Base-by-base conservation (phyloP, 2,113 vertebrate genomes). In the Nothoprocta pentlandii region DNA sequence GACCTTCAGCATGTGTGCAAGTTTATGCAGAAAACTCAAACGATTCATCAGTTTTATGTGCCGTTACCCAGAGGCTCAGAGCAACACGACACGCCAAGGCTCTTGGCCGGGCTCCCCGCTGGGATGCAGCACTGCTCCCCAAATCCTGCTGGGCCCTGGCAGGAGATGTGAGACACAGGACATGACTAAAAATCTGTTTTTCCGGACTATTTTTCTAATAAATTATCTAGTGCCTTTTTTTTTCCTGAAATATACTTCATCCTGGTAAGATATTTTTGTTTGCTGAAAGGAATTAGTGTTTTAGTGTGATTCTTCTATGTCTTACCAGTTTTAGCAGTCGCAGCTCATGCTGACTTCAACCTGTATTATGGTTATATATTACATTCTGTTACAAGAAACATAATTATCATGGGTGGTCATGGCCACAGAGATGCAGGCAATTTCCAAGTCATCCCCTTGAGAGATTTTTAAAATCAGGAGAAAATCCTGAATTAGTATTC, bases 391-490 rank as follows among this genome's bases (percentile, higher is more conserved):
- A 41, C 49, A 80, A 83, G 61, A 80, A 88, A 62, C 26, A 12
- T 7, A 75, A 69, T 62, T 82, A 86, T 63, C 68, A 83, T 51
- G 67, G 20, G 71, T 67, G 71, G 44, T 77, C 59, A 36, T 30
- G 63, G 81, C 22, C 81, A 89, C 66, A 68, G 64, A 79, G 26
- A 87, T 51, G 44, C 90, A 93, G 90, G 34, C 26, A 73, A 85
- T 94, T 93, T 59, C 63, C 56, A 67, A 80, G 71, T 80, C 67
- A 92, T 83, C 81, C 56, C 42, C 23, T 30, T 67, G 59, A 41
- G 91, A 89, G 49, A 54, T n/a, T 53, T 68, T 46, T 80, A 94
- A 67, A 59, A 94, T 70, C 85, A 82, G 41, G 71, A 85, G 63
- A 58, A 89, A 80, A 82, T 39, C 71, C 51, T 75, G 19, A 56